phyloP scores from a whole-genome alignment of 2,113 vertebrate genomes.

The Cinclus cinclus region DNA sequence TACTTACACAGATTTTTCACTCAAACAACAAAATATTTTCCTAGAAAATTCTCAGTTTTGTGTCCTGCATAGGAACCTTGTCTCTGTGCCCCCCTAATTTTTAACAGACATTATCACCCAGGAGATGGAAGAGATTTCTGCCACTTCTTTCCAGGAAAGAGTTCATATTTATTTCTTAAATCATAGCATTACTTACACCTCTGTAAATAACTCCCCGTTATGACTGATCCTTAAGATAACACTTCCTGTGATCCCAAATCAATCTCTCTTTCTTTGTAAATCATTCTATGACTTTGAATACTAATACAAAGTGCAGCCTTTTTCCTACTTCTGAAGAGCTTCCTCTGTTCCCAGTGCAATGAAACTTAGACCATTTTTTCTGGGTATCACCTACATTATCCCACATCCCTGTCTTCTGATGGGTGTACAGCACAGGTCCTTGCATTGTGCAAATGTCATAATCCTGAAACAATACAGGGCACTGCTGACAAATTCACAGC shows the following conservation, averaged over 20 bases:
- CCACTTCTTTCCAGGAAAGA: background rate
- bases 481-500: background rate
- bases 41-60: background rate
- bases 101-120: background rate
- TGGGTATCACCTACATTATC: background rate
- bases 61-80: background rate
- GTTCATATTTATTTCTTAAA: background rate
- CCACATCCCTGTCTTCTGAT: background rate
- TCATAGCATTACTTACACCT: background rate
- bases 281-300: background rate
- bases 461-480: background rate
- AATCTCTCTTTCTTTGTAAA: background rate
- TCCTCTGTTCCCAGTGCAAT: background rate
- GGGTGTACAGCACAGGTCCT: accelerated
- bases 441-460: background rate
- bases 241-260: background rate
- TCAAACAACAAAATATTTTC: background rate
- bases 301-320: background rate
- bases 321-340: background rate
- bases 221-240: background rate
- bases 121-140: background rate
- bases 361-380: background rate
- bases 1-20: background rate
- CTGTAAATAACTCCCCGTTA: background rate
- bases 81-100: background rate